These are phyloP conservation scores for Trileptium ribeirensis DNA, from an alignment of 2,888 invertebrate genomes.

Conservation along the genomic window DNA sequence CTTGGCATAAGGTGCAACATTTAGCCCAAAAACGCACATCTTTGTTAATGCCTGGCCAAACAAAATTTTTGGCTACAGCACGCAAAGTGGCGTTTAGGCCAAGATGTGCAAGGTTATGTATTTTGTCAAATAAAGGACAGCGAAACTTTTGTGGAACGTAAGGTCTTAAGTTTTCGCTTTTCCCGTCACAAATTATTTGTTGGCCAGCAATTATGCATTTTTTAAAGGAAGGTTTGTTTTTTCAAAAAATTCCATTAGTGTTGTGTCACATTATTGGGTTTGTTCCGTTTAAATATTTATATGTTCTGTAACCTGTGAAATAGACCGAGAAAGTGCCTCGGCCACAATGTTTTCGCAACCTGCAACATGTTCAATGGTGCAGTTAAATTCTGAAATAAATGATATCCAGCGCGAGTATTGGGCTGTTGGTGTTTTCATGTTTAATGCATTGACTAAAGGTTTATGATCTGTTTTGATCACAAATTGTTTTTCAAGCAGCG, in stretches of 20 bases:
- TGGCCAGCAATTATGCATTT: no score
- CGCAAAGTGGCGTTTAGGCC: no score
- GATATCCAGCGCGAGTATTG: not conserved
- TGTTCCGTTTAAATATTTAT: not conserved
- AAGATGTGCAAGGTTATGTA: no score
- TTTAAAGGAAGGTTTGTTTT: not conserved
- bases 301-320: not conserved
- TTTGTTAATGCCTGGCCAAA: not conserved
- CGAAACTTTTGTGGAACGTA: no score
- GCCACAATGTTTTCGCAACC: not conserved
- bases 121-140: no score
- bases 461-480: not conserved
- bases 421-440: not conserved
- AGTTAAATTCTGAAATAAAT: not conserved
- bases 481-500: not conserved
- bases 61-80: no score
- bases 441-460: constrained; percentile 3
- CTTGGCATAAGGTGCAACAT: not conserved
- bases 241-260: not conserved
- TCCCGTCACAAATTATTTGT: no score
- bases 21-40: not conserved
- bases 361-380: not conserved
- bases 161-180: no score
- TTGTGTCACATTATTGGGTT: not conserved
- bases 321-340: not conserved